A percentile compares a stretch with the other conserved stretches of the same genome.
Evolutionary conservation across 2,797 vertebrate species (phyloP).

Genomic region (Syndactyla subalaris): DNA sequence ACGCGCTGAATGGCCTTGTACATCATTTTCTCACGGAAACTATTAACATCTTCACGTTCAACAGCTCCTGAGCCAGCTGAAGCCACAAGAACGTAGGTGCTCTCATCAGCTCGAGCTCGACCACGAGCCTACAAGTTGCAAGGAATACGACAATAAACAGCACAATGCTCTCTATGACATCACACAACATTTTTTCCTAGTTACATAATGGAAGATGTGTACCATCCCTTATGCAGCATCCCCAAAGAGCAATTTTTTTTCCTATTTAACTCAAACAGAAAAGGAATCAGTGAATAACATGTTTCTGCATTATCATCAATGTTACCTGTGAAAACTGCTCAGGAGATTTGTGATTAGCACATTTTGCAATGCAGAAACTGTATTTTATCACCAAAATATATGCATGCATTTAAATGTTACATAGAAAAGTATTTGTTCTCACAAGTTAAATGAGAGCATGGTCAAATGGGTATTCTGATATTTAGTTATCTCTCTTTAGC

Average conservation of each 20-base stretch:
- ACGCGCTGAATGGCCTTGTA: slow-evolving; percentile 87
- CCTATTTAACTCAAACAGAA: not conserved
- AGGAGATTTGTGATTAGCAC: not conserved
- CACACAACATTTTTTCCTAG: not conserved
- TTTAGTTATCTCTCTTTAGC: not conserved
- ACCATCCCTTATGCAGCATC: not conserved
- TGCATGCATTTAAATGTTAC: not conserved
- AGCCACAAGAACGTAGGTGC: slow-evolving; percentile 88
- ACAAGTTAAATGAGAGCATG: not conserved
- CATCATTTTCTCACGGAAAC: slow-evolving; percentile 91
- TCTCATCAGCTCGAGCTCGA: slow-evolving; percentile 91
- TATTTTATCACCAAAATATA: not conserved
- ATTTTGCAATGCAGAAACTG: not conserved
- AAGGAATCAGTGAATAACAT: not conserved
- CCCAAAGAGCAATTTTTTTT: not conserved
- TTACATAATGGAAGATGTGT: not conserved
- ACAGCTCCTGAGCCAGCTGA: slow-evolving; percentile 84
- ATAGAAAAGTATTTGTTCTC: not conserved
- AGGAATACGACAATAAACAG: not conserved
- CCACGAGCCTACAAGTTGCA: slow-evolving; percentile 84
- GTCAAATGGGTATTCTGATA: not conserved
- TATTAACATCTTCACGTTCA: slow-evolving; percentile 90
- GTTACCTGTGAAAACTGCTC: not conserved
- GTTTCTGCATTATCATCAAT: not conserved
- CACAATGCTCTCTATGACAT: not conserved